Evolutionary conservation across 2,113 vertebrate species (phyloP), one percentile per base, ranked within the genome.

Genomic region (Andinoacara biseriatus): DNA sequence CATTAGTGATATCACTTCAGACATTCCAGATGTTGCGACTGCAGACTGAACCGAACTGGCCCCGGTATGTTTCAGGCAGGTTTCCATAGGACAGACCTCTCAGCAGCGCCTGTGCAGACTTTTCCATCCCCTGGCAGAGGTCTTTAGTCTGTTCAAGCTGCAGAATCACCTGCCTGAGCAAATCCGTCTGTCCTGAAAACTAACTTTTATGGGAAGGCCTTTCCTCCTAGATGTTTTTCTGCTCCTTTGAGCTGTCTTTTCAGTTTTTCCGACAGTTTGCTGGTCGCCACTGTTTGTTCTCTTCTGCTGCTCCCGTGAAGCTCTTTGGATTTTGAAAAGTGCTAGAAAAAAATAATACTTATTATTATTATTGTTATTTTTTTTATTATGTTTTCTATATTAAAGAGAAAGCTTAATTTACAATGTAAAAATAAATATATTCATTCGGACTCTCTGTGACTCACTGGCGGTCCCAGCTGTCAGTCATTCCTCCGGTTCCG

Each of bases 381-480:
- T 43, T 43, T 40, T 43, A 13, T 43, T 43, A 8, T 43, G 40
- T 43, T 43, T 43, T 10, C 11, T 43, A 3, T 43, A 13, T 43
- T 13, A 13, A 43, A 43, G 40, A 43, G 10, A 43, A 13, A 11
- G 10, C 10, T 13, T 13, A 11, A 43, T 43, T 40, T 11, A 11
- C 11, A 40, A 11, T 11, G 5, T 3, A 40, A 40, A 10, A 40
- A 40, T 40, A 4, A 40, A 38, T 38, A 2, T 2, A 40, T 40
- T 9, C 8, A 35, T 38, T 38, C 35, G 35, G 35, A 38, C 35
- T 38, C 35, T 35, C 35, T 38, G 35, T 6, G 10, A 24, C 18
- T 82, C 40, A 81, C 15, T 87, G 90, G 86, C 58, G 74, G n/a
- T 57, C 13, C 46, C 38, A 18, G 65, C 88, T 88, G 87, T 92